Evolutionary conservation across 1,140 invertebrate genomes (phyloP).

Genomic region (Stenopsyche tienmushanensis): DNA sequence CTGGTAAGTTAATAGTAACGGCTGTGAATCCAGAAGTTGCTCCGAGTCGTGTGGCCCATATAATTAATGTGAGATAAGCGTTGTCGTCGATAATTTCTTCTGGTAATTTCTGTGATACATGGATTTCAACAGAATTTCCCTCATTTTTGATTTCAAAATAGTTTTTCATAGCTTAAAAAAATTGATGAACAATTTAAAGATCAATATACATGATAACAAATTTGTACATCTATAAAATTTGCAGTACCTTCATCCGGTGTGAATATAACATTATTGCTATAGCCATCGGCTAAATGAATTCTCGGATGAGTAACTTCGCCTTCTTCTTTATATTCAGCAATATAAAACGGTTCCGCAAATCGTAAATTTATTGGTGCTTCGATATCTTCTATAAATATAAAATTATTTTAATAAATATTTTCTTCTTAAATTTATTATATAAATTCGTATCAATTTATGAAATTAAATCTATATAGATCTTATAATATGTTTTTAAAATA

Average conservation of each 20-base stretch:
- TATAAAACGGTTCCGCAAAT: not conserved
- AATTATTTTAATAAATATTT: not conserved
- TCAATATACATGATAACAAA: not conserved
- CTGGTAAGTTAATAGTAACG: not conserved
- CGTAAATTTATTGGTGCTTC: not conserved
- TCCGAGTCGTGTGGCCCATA: not conserved
- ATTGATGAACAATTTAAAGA: not conserved
- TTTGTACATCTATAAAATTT: no score
- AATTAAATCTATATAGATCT: no score
- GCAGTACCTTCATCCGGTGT: not conserved
- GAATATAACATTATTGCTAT: not conserved
- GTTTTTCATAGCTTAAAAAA: not conserved
- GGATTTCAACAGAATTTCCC: not conserved
- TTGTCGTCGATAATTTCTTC: not conserved
- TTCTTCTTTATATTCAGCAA: not conserved
- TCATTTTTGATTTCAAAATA: not conserved
- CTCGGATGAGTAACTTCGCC: not conserved
- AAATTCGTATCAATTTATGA: no score
- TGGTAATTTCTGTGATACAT: not conserved
- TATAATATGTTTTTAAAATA: not conserved
- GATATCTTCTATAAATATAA: not conserved
- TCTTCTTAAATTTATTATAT: no score
- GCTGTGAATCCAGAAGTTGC: not conserved
- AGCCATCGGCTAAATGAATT: not conserved
- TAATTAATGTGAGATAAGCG: not conserved